Evolutionary conservation across 1,140 invertebrate genomes (phyloP), one percentile per base, ranked within the genome.

Genomic region (Microvelia longipes): DNA sequence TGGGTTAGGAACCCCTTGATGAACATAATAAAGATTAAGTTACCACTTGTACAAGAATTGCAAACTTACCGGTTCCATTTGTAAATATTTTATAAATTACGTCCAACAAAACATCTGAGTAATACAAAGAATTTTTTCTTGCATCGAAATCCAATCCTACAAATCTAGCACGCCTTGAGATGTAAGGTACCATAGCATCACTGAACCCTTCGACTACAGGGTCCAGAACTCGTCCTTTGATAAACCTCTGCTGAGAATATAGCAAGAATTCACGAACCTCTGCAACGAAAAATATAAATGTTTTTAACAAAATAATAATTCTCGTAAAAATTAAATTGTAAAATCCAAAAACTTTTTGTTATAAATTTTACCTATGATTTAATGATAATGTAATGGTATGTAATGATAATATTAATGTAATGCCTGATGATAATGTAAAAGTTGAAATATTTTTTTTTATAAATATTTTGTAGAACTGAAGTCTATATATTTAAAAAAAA

Each of bases 81-180:
- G 89, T 84, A 74, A 92, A 90, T 0, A 95, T 89, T 65, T 94
- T 84, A 77, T 96, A 97, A 73, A 98, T 98, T 0, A 97, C 94
- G 78, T 96, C 93, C 80, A 96, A 90, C n/a, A 96, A 83, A 0
- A 98, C 95, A 77, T 98, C 96, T 1, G 94, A 97, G 80, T 96
- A 98, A 77, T 97, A 98, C 69, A 98, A 96, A 74, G 93, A 91
- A 74, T 94, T 86, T 74, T 96, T 90, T 70, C 88, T 84, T 0
- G 92, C 88, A 79, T 98, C 94, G 77, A 96, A 98, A 78, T 99
- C 97, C 25, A 98, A 80, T n/a, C 95, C 96, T 2, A 98, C 96
- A 78, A 98, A 97, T 75, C 95, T 84, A 0, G 95, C 96, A 28
- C 94, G 85, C 62, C 92, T 82, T 0, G 94, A 96, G 0, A 96